phyloP scores from a whole-genome alignment of 2,113 vertebrate genomes.

The Neopipo cinnamomea region DNA sequence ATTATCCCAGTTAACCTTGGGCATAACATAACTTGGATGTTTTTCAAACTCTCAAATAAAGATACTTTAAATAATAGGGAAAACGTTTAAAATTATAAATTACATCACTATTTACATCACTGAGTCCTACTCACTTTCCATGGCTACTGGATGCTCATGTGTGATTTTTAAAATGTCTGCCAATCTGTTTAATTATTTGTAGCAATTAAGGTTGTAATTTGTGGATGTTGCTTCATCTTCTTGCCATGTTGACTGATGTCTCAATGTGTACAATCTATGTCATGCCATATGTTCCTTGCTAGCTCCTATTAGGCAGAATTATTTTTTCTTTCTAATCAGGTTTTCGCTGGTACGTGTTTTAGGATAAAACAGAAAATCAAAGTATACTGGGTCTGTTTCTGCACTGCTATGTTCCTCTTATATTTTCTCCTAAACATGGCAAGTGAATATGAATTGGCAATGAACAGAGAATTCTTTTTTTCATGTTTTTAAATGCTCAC shows the following conservation, averaged over 20 bases:
- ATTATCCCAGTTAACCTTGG: not conserved
- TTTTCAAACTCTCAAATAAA: not conserved
- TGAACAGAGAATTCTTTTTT: not conserved
- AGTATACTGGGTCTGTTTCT: not conserved
- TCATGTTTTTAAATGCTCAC: not conserved
- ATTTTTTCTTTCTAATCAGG: conserved; percentile 10
- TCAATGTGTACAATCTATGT: conserved; percentile 53
- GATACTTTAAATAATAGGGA: not conserved
- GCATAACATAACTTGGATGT: not conserved
- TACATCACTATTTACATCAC: not conserved
- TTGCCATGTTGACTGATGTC: conserved; percentile 49
- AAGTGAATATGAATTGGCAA: not conserved
- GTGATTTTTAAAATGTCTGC: conserved; percentile 28
- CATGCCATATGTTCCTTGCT: conserved; percentile 43
- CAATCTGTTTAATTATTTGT: conserved; percentile 60
- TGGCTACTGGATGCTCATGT: conserved; percentile 1
- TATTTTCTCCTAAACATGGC: not conserved
- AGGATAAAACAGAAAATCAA: conserved; percentile 10
- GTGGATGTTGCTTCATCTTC: conserved; percentile 50
- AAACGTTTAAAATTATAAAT: not conserved
- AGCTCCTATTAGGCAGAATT: conserved; percentile 6
- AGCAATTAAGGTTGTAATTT: conserved; percentile 57
- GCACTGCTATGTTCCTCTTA: not conserved
- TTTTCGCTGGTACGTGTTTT: not conserved
- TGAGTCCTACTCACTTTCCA: not conserved